A percentile compares a stretch with the other conserved stretches of the same genome.
Evolutionary conservation across 2,797 vertebrate species (phyloP).

Genomic region (Jordanella pulchra): DNA sequence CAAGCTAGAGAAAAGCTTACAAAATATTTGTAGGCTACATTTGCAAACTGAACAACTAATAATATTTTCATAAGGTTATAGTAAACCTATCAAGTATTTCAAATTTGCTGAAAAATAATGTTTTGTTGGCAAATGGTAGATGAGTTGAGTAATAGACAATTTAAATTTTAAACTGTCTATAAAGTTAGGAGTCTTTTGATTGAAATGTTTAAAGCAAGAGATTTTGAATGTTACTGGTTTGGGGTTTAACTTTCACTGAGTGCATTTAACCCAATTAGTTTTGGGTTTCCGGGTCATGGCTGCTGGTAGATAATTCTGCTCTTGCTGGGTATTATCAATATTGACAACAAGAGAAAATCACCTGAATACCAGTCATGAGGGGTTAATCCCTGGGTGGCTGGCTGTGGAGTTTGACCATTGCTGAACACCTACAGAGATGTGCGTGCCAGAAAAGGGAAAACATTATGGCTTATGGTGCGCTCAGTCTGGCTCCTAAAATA

Average conservation of each 20-base stretch:
- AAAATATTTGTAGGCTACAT: background rate
- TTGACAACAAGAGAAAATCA: slow-evolving; percentile 37
- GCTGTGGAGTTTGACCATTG: slow-evolving; percentile 15
- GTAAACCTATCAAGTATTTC: background rate
- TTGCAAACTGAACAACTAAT: too few species aligned
- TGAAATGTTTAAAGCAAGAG: background rate
- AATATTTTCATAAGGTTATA: background rate
- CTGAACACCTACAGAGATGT: slow-evolving; percentile 48
- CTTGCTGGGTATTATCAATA: slow-evolving; percentile 60
- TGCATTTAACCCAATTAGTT: slow-evolving; percentile 26
- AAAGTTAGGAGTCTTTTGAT: background rate
- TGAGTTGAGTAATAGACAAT: background rate
- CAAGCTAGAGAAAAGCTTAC: background rate
- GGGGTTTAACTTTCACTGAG: slow-evolving; percentile 16
- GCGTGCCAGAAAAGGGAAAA: slow-evolving; percentile 44
- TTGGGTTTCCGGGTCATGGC: slow-evolving; percentile 32
- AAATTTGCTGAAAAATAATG: background rate
- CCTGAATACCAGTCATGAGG: slow-evolving; percentile 7
- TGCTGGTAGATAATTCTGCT: slow-evolving; percentile 29
- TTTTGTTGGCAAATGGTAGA: background rate
- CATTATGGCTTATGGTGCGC: slow-evolving; percentile 32
- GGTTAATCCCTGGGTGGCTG: slow-evolving; percentile 15
- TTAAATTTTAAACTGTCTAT: background rate
- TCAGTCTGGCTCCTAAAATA: slow-evolving; percentile 31
- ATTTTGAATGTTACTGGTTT: background rate